phyloP scores from a whole-genome alignment of 2,113 vertebrate genomes.

The Chionodraco myersi region DNA sequence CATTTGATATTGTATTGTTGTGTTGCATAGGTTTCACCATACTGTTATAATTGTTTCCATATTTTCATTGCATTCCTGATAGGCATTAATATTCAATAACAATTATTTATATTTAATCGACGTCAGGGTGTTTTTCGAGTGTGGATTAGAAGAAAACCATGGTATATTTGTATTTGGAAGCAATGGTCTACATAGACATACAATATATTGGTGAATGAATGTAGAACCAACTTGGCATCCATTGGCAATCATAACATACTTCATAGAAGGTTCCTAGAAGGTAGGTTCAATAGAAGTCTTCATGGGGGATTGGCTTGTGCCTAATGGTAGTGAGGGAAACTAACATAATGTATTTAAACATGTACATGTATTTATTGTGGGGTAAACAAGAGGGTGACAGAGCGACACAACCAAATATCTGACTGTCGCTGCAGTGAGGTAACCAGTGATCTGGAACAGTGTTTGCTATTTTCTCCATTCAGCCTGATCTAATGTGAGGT shows the following conservation, averaged over 20 bases:
- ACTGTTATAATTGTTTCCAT: neutral
- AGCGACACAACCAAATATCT: neutral
- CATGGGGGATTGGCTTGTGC: neutral
- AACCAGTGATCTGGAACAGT: slow-evolving; percentile 31
- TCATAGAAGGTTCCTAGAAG: neutral
- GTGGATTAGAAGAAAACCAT: neutral
- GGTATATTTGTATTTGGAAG: slow-evolving; percentile 16
- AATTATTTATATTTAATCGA: neutral
- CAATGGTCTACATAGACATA: neutral
- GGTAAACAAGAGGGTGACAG: neutral
- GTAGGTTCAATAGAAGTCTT: neutral
- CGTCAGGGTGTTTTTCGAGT: neutral
- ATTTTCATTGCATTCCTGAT: neutral
- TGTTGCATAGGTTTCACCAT: neutral
- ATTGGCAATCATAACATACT: neutral
- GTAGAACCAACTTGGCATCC: neutral
- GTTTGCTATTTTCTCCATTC: slow-evolving; percentile 44
- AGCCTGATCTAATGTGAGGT: slow-evolving; percentile 39
- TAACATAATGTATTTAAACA: neutral
- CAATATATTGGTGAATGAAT: neutral
- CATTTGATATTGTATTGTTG: neutral
- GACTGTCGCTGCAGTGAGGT: neutral
- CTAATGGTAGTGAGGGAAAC: neutral
- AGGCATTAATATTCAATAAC: neutral
- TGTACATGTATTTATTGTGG: neutral